A percentile compares a stretch with the other conserved stretches of the same genome.
phyloP scores from a whole-genome alignment of 35 echinoderm and acorn worm genomes.

The Heliocidaris tuberculata region DNA sequence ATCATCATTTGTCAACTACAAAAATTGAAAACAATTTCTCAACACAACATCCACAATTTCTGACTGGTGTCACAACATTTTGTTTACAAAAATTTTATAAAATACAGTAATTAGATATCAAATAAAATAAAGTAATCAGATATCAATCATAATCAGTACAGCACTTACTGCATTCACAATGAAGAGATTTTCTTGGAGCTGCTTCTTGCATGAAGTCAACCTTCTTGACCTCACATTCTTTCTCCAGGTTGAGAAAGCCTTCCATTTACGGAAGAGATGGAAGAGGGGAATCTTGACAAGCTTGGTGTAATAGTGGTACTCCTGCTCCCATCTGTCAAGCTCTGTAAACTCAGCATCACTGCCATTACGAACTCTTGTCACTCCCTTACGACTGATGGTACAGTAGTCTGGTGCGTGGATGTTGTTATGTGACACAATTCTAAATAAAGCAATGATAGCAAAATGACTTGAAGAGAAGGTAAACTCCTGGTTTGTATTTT shows the following conservation, averaged over 20 bases:
- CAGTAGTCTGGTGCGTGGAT: slow-evolving; percentile 90
- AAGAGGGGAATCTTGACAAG: slow-evolving; percentile 82
- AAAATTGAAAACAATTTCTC: background rate
- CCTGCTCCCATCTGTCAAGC: slow-evolving; percentile 95
- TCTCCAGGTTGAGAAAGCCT: slow-evolving; percentile 93
- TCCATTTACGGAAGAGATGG: slow-evolving; percentile 94
- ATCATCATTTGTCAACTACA: background rate
- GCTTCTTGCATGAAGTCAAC: slow-evolving; percentile 91
- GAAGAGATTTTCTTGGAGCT: slow-evolving; percentile 94
- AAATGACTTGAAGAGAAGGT: background rate
- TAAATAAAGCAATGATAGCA: slow-evolving; percentile 43
- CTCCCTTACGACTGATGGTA: slow-evolving; percentile 92
- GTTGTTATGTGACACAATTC: slow-evolving; percentile 92
- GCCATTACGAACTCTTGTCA: slow-evolving; percentile 67
- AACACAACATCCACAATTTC: too few species aligned
- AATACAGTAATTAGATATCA: too few species aligned
- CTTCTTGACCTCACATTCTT: slow-evolving; percentile 89
- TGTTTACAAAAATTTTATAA: too few species aligned
- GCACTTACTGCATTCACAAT: slow-evolving; percentile 90
- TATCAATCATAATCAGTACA: background rate
- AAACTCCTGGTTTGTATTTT: background rate
- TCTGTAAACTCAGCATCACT: slow-evolving; percentile 97
- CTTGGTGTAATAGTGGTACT: slow-evolving; percentile 88
- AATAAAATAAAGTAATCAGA: too few species aligned
- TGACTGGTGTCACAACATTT: too few species aligned